phyloP scores from a whole-genome alignment of 2,797 vertebrate species.

The Psittacula echo region DNA sequence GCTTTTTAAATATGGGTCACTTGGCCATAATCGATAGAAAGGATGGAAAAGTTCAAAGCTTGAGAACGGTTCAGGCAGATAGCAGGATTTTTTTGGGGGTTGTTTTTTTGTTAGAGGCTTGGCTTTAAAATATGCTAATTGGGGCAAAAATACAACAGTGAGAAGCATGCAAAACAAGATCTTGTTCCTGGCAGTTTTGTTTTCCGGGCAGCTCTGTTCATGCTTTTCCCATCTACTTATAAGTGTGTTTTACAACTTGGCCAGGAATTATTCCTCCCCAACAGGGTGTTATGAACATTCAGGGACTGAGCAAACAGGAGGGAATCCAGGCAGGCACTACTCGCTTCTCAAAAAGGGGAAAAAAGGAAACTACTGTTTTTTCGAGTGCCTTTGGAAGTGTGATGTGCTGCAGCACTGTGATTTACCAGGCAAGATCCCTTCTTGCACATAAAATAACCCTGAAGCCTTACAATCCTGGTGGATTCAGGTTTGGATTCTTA shows the following conservation, averaged over 20 bases:
- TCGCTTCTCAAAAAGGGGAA: background rate
- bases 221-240: slow-evolving; percentile 57
- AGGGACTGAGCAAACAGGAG: background rate
- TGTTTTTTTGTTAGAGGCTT: background rate
- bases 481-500: background rate
- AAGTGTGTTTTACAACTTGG: slow-evolving; percentile 43
- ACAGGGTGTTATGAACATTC: slow-evolving; percentile 37
- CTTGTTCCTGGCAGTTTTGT: slow-evolving; percentile 73
- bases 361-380: background rate
- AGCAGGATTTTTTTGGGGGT: background rate
- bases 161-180: slow-evolving; percentile 30
- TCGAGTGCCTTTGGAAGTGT: background rate
- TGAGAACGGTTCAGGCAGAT: slow-evolving; percentile 56
- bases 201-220: slow-evolving; percentile 78
- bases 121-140: slow-evolving; percentile 78
- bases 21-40: slow-evolving; percentile 66
- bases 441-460: background rate
- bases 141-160: slow-evolving; percentile 38
- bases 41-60: slow-evolving; percentile 64
- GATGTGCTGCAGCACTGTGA: background rate
- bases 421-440: background rate
- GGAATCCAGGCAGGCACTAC: background rate
- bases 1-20: slow-evolving; percentile 89
- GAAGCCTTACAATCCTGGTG: background rate
- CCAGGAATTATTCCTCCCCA: slow-evolving; percentile 37